phyloP scores from a whole-genome alignment of 2,888 invertebrate species.

The Sphaerophoria taeniata region DNA sequence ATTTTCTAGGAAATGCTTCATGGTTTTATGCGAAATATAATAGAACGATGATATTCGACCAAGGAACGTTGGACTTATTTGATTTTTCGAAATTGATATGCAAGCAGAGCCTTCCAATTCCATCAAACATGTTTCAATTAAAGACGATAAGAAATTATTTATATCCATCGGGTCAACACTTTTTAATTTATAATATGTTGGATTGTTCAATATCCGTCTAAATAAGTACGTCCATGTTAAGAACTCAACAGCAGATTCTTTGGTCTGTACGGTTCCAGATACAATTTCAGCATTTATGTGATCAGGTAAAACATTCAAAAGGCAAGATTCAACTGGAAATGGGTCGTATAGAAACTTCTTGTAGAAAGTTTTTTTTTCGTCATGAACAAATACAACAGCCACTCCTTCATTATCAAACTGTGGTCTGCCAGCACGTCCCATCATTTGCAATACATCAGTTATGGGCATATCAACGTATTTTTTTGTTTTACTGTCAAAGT shows the following conservation, averaged over 20 bases:
- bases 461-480: slow-evolving; percentile 99
- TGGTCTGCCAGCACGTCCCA: slow-evolving; percentile 99
- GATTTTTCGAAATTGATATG: slow-evolving; percentile 87
- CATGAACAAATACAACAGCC: slow-evolving; percentile 95
- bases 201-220: slow-evolving; percentile 95
- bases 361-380: slow-evolving; percentile 99
- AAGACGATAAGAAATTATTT: slow-evolving; percentile 89
- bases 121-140: slow-evolving; percentile 91
- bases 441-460: slow-evolving; percentile 99
- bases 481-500: slow-evolving; percentile 97
- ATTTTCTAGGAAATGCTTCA: slow-evolving; percentile 90
- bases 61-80: slow-evolving; percentile 87
- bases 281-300: slow-evolving; percentile 99
- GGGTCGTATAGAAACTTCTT: slow-evolving; percentile 99
- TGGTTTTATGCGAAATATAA: slow-evolving; percentile 96
- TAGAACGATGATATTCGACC: slow-evolving; percentile 98
- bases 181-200: slow-evolving; percentile 93
- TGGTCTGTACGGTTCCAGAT: slow-evolving; percentile 96
- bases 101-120: slow-evolving; percentile 91
- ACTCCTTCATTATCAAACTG: slow-evolving; percentile 97
- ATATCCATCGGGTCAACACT: slow-evolving; percentile 87
- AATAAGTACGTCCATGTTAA: slow-evolving; percentile 99
- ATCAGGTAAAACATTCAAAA: slow-evolving; percentile 95
- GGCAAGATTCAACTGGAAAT: slow-evolving; percentile 98
- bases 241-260: slow-evolving; percentile 97